Evolutionary conservation across 2,113 vertebrate genomes (phyloP).

Genomic region (Colossoma macropomum): DNA sequence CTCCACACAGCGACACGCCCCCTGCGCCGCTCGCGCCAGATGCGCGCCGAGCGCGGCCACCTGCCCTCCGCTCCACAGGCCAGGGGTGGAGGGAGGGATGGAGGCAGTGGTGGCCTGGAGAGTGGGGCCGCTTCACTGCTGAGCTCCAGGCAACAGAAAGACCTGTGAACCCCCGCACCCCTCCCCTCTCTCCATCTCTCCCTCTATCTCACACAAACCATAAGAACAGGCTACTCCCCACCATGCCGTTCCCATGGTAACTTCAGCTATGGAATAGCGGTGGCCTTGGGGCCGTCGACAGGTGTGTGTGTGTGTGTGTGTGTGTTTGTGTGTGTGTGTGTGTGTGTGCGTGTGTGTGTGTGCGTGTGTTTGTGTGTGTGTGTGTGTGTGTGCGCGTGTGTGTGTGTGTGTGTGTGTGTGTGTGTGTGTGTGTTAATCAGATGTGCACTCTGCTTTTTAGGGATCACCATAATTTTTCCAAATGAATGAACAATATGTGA

Average conservation of each 20-base stretch:
- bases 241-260: constrained; percentile 59
- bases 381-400: constrained; percentile 25
- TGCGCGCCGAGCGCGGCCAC: constrained; percentile 77
- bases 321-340: no score
- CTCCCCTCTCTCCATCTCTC: neutral
- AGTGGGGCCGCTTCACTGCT: constrained; percentile 11
- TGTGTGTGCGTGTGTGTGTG: no score
- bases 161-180: constrained; percentile 19
- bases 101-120: constrained; percentile 58
- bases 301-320: constrained; percentile 27
- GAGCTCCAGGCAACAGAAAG: constrained; percentile 47
- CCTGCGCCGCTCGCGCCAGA: constrained; percentile 63
- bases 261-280: constrained; percentile 44
- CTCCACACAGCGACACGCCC: constrained; percentile 7
- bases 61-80: constrained; percentile 64
- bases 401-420: neutral
- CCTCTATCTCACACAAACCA: neutral
- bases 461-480: constrained; percentile 25
- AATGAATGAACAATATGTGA: neutral
- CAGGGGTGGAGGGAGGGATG: constrained; percentile 48
- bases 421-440: neutral
- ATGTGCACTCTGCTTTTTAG: constrained; percentile 21
- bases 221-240: constrained; percentile 45
- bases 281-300: constrained; percentile 40
- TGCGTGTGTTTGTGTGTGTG: no score